These are phyloP conservation scores for Chrysogorgia sp. DNA, from an alignment of 92 coral and sea anemone species.

Conservation along the genomic window DNA sequence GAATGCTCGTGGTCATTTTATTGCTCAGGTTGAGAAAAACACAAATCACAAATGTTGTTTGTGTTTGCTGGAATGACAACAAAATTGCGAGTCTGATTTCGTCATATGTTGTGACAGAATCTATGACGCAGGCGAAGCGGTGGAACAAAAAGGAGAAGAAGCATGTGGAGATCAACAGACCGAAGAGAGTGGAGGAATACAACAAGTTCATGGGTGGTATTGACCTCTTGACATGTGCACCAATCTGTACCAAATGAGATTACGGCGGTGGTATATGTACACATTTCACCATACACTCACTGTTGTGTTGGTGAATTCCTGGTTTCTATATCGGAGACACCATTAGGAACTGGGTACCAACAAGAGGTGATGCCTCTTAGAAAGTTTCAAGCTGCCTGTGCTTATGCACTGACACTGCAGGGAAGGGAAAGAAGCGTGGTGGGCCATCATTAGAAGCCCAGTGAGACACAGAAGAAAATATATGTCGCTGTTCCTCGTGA, in stretches of 20 bases:
- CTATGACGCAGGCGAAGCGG: slow-evolving; percentile 18
- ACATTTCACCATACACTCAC: slow-evolving; percentile 11
- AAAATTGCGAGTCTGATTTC: slow-evolving; percentile 5
- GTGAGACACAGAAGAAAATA: slow-evolving; percentile 2
- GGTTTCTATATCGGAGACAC: slow-evolving; percentile 15
- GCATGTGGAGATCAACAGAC: slow-evolving; percentile 26
- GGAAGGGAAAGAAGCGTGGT: neutral
- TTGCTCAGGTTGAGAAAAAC: slow-evolving; percentile 2
- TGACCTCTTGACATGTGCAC: slow-evolving; percentile 3
- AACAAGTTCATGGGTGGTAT: slow-evolving; percentile 24
- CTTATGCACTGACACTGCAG: slow-evolving; percentile 10
- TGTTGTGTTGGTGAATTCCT: slow-evolving; percentile 3
- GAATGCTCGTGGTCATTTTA: slow-evolving; percentile 2
- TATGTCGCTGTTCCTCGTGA: neutral
- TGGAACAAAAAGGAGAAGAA: neutral
- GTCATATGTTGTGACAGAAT: slow-evolving; percentile 10
- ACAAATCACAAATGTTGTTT: neutral
- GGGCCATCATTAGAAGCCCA: slow-evolving; percentile 20
- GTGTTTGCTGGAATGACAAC: slow-evolving; percentile 31
- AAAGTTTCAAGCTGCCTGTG: slow-evolving; percentile 3
- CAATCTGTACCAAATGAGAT: neutral
- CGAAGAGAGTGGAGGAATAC: slow-evolving; percentile 11
- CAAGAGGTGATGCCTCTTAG: neutral
- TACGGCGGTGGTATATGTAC: slow-evolving; percentile 10
- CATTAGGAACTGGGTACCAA: neutral